A percentile compares a stretch with the other conserved stretches of the same genome.
Conservation (phyloP, 2,113 vertebrate species). For the Oreotrochilus melanogaster region DNA sequence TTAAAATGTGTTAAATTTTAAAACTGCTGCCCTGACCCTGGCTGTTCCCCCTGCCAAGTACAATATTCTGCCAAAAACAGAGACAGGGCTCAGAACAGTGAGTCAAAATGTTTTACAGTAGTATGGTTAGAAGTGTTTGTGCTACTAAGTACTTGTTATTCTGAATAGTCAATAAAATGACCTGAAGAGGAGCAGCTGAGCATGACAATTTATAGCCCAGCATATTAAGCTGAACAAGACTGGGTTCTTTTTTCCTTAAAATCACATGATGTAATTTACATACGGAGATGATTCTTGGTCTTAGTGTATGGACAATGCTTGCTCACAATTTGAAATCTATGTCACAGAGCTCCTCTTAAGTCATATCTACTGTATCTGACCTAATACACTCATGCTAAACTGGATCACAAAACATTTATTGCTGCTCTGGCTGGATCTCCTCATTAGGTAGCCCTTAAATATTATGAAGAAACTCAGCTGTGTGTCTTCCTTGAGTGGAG, state of each 20-base stretch:
- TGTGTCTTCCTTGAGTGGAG: not conserved
- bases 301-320: not conserved
- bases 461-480: not conserved
- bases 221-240: not conserved
- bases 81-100: not conserved
- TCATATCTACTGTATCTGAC: not conserved
- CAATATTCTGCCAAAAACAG: not conserved
- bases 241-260: not conserved
- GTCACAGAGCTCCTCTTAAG: not conserved
- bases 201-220: not conserved
- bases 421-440: not conserved
- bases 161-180: not conserved
- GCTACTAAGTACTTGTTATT: not conserved
- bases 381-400: not conserved
- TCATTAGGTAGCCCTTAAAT: not conserved
- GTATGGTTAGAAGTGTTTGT: not conserved
- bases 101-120: not conserved
- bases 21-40: not conserved
- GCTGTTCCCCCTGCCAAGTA: not conserved
- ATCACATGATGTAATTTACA: not conserved
- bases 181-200: not conserved
- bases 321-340: not conserved
- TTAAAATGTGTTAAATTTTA: not conserved
- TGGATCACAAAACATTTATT: not conserved
- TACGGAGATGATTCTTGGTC: not conserved